Conservation (phyloP, 1,140 invertebrate species). For the Drosophila parvula region DNA sequence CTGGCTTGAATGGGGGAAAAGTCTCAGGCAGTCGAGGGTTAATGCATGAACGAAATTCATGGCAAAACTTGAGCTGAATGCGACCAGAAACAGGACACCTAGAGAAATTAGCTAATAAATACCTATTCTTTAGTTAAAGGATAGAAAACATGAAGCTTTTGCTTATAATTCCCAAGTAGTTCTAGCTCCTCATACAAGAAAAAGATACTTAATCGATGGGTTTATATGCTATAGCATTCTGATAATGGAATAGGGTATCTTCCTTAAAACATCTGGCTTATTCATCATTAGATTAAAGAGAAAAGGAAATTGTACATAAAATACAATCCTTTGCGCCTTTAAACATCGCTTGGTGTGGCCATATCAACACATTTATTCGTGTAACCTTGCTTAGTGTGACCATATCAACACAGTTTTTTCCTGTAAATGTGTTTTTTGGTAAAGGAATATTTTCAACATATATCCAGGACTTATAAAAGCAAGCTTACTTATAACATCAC, state of each 20-base stretch:
- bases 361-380: too few species aligned
- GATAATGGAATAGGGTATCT: too few species aligned
- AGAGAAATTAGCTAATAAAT: neutral
- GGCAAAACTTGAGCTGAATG: constrained; percentile 73
- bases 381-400: too few species aligned
- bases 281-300: neutral
- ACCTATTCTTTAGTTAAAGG: neutral
- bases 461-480: too few species aligned
- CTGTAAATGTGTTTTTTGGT: neutral
- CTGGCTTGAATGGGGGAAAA: constrained; percentile 17
- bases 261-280: neutral
- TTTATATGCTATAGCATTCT: neutral
- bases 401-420: too few species aligned
- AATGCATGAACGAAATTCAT: constrained; percentile 80
- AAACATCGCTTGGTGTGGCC: too few species aligned
- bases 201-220: neutral
- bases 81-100: constrained; percentile 21
- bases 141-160: neutral
- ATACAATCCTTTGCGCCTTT: too few species aligned
- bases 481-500: too few species aligned
- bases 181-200: too few species aligned
- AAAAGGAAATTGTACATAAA: too few species aligned
- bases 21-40: constrained; percentile 45
- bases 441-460: neutral
- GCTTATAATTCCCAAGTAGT: neutral